phyloP scores from a whole-genome alignment of 2,113 vertebrate species.

The Meles meles region DNA sequence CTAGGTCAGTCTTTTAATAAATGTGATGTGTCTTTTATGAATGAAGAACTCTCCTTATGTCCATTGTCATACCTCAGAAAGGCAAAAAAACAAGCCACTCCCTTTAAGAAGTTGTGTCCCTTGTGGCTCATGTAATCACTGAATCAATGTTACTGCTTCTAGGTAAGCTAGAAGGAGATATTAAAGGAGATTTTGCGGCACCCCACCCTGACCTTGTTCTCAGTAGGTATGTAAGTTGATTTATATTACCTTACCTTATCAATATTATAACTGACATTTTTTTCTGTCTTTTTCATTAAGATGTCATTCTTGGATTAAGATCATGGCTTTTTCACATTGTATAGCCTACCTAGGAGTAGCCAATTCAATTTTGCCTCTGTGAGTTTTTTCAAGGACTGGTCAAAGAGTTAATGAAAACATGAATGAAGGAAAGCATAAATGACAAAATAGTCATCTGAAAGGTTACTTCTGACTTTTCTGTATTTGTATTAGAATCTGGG shows the following conservation, averaged over 20 bases:
- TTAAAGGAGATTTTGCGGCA: background rate
- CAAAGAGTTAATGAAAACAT: constrained; percentile 21
- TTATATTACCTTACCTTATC: background rate
- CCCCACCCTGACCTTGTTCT: background rate
- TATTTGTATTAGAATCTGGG: constrained; percentile 2
- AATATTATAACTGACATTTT: background rate
- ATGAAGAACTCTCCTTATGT: background rate
- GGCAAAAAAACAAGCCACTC: background rate
- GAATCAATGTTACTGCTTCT: background rate
- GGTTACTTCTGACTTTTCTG: background rate
- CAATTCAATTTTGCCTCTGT: background rate
- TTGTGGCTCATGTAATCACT: background rate
- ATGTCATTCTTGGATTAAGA: background rate
- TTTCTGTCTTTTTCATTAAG: background rate
- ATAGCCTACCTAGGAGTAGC: background rate
- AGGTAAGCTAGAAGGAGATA: no score
- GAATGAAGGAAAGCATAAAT: background rate
- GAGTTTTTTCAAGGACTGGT: constrained; percentile 24
- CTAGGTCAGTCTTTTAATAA: background rate
- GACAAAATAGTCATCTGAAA: background rate
- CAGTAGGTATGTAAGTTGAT: background rate
- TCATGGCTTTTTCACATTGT: background rate
- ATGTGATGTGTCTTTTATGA: background rate
- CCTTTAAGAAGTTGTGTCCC: background rate
- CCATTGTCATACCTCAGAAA: background rate